Percentiles rank a stretch among this genome's conserved stretches.
These are phyloP conservation scores for Acanthaster planci DNA, from an alignment of 35 echinoderm and acorn worm species.

Conservation along the genomic window DNA sequence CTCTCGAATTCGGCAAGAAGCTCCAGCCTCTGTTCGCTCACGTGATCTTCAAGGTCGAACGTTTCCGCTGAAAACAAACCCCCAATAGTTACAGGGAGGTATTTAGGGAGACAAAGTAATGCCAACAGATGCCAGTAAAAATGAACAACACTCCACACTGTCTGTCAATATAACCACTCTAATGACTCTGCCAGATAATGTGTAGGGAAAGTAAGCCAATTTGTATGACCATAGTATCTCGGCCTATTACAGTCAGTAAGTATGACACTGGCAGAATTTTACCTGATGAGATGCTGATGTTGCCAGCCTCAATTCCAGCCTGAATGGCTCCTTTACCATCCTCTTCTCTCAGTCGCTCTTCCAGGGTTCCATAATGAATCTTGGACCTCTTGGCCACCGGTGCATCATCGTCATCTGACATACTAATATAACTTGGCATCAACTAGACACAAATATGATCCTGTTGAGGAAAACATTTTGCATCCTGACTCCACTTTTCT, in stretches of 20 bases:
- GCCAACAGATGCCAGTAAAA: background rate
- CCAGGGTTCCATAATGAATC: slow-evolving; percentile 86
- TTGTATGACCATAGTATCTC: background rate
- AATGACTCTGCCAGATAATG: too few relatives aligned
- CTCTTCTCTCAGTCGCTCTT: slow-evolving; percentile 46
- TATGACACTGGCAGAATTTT: background rate
- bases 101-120: background rate
- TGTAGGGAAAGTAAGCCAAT: background rate
- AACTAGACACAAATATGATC: too few relatives aligned
- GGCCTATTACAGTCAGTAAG: background rate
- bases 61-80: slow-evolving; percentile 73
- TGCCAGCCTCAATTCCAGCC: slow-evolving; percentile 47
- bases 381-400: slow-evolving; percentile 62
- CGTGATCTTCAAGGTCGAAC: slow-evolving; percentile 92
- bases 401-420: slow-evolving; percentile 44
- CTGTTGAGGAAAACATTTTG: too few relatives aligned
- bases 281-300: slow-evolving; percentile 88
- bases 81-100: background rate
- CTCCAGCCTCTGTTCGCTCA: slow-evolving; percentile 77
- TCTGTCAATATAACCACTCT: too few relatives aligned
- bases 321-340: slow-evolving; percentile 26
- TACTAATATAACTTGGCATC: too few relatives aligned
- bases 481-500: too few relatives aligned
- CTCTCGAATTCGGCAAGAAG: slow-evolving; percentile 89
- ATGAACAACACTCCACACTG: too few relatives aligned